phyloP scores from a whole-genome alignment of 1,140 invertebrate species.

The Cotesia glomerata region DNA sequence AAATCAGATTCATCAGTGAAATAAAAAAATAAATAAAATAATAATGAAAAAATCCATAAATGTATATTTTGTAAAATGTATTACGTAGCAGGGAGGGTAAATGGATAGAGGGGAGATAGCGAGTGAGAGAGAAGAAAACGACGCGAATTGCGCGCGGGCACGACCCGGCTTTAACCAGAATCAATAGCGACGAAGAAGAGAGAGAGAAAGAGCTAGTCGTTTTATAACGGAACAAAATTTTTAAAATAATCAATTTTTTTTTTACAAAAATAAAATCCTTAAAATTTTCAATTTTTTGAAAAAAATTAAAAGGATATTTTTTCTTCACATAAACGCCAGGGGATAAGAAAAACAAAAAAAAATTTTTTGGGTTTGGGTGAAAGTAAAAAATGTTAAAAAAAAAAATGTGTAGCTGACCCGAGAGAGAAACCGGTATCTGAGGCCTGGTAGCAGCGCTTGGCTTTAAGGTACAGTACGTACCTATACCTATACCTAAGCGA shows the following conservation, averaged over 20 bases:
- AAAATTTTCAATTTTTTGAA: too few relatives aligned
- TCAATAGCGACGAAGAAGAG: conserved; percentile 48
- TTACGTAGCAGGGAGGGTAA: too few relatives aligned
- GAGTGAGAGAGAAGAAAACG: conserved; percentile 9
- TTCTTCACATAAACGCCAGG: background rate
- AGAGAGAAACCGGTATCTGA: conserved; percentile 32
- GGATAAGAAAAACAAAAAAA: background rate
- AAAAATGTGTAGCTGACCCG: conserved; percentile 31
- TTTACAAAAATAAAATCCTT: background rate
- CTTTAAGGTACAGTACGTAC: background rate
- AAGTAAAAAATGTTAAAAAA: conserved; percentile 18
- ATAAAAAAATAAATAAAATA: background rate
- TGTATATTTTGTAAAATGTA: too few relatives aligned
- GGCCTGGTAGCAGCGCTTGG: conserved; percentile 25
- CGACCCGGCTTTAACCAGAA: conserved; percentile 48
- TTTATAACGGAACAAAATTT: conserved; percentile 20
- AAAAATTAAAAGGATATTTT: background rate
- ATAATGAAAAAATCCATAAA: too few relatives aligned
- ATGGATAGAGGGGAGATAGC: background rate
- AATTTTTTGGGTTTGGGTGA: background rate
- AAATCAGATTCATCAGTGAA: too few relatives aligned
- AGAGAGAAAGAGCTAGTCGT: conserved; percentile 20
- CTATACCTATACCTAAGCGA: background rate
- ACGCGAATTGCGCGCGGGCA: conserved; percentile 28
- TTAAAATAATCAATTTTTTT: background rate